Evolutionary conservation across 92 coral and sea anemone genomes (phyloP), one percentile per base, ranked within the genome.

Genomic region (Parazoanthus atlanticus): DNA sequence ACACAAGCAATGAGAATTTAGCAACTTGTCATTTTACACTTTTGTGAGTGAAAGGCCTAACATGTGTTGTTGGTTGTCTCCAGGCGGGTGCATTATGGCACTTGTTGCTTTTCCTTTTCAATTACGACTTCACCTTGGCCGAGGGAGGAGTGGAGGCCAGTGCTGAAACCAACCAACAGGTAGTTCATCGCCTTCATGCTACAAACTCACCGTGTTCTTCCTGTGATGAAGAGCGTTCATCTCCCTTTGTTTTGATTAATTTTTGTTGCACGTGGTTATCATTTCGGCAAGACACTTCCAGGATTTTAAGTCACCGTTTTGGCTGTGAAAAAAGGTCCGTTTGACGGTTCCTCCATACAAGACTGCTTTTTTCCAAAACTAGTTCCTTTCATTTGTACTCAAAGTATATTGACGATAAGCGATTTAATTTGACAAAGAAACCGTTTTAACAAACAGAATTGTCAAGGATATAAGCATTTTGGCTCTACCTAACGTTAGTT

Each of bases 51-150:
- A 61, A 23, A 61, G 26, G 19, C 19, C 19, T 52, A 15, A 52
- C 69, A 61, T 61, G 29, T 88, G 34, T 86, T 3, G 6, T 79
- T 43, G 23, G 23, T n/a, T 31, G 17, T 56, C 56, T 70, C 15
- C 66, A 94, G 97, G 98, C 98, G 72, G 99, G 99, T 75, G 99
- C 89, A 7, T 86, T 97, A 80, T 97, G 99, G 99, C 99, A 97
- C 65, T 73, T 97, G 82, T 89, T 97, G 85, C 76, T 92, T 77
- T 97, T 94, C 54, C 88, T 97, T 36, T 97, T 97, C 81, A 94
- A 94, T 69, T 97, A 97, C 69, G 99, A 97, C 85, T 97, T 91
- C 92, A 97, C 99, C 28, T 78, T 97, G 88, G 99, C 96, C 76
- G 99, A 97, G 93, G 94, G 99, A 46, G 99, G 99, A 17, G 94